phyloP scores from a whole-genome alignment of 2,113 vertebrate genomes.

The Amblyornis subalaris region DNA sequence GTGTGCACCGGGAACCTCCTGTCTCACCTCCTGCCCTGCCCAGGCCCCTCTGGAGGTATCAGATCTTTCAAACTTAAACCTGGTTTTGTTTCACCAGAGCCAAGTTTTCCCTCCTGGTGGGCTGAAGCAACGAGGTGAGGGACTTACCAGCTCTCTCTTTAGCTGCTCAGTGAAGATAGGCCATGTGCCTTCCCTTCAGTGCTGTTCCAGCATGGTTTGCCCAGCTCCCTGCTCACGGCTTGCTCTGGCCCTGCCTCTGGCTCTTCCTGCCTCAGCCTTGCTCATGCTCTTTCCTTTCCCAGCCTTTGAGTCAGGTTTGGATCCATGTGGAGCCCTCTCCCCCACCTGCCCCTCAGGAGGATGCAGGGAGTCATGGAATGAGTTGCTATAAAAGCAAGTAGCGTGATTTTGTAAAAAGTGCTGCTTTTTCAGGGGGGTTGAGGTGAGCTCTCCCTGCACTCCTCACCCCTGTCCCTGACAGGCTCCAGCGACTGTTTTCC shows the following conservation, averaged over 20 bases:
- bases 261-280: neutral
- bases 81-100: neutral
- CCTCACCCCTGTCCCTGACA: neutral
- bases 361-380: fast-evolving
- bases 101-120: neutral
- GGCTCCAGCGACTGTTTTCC: neutral
- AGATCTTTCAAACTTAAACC: neutral
- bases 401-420: fast-evolving
- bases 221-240: neutral
- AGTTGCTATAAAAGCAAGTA: neutral
- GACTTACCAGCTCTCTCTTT: neutral
- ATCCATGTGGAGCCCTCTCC: neutral
- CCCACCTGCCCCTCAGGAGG: fast-evolving
- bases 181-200: neutral
- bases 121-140: fast-evolving
- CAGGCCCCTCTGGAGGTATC: fast-evolving
- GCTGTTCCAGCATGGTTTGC: neutral
- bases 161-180: neutral
- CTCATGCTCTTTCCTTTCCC: neutral
- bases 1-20: neutral
- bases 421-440: fast-evolving
- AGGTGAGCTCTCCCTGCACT: fast-evolving
- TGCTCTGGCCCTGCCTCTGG: neutral
- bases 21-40: fast-evolving
- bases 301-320: neutral